Percentiles rank a stretch among this genome's conserved stretches.
Conservation (phyloP, 64 coral and sea anemone species). For the Cladopsammia gracilis region DNA sequence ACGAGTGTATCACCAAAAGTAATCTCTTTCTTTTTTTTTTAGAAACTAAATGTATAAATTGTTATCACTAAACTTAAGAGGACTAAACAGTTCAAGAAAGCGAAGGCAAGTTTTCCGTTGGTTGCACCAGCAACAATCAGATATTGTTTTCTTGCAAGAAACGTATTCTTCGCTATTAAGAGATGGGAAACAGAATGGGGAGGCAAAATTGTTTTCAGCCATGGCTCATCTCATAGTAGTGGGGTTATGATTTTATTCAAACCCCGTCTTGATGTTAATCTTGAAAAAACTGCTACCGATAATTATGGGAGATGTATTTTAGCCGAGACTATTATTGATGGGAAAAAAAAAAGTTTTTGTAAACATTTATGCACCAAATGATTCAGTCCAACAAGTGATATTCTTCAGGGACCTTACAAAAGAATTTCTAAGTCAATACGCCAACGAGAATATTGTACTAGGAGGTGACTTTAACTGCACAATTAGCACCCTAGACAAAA, state of each 20-base stretch:
- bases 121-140: conserved; percentile 20
- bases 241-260: conserved; percentile 67
- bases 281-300: conserved; percentile 18
- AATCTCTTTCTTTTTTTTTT: not conserved
- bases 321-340: conserved; percentile 40
- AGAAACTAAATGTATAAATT: conserved; percentile 39
- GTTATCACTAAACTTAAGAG: conserved; percentile 38
- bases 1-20: no score
- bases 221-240: conserved; percentile 48
- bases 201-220: conserved; percentile 39
- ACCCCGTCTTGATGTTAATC: conserved; percentile 18
- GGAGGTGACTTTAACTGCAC: conserved; percentile 31
- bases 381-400: conserved; percentile 22
- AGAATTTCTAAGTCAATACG: conserved; percentile 11
- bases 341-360: conserved; percentile 10
- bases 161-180: conserved; percentile 28
- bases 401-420: conserved; percentile 30
- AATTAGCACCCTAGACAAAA: conserved; percentile 29
- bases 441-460: not conserved
- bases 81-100: conserved; percentile 47
- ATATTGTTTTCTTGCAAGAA: conserved; percentile 41
- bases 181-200: conserved; percentile 60
- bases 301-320: conserved; percentile 45
- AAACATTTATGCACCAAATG: conserved; percentile 62
- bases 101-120: conserved; percentile 55